A percentile compares a stretch with the other conserved stretches of the same genome.
phyloP scores from a whole-genome alignment of 2,797 vertebrate genomes.

The Labeo calbasu region DNA sequence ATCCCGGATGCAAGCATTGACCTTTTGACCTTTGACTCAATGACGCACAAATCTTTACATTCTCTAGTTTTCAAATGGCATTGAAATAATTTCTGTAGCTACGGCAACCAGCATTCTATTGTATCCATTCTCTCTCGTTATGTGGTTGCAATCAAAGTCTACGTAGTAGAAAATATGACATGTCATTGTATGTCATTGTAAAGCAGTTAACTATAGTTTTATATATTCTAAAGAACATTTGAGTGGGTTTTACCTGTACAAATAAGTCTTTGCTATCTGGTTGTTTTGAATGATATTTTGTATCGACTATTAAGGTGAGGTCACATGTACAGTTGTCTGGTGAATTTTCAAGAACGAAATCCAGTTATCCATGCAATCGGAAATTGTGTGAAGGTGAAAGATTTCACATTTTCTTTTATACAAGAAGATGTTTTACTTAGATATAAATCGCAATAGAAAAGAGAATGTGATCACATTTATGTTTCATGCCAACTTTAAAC shows the following conservation, averaged over 20 bases:
- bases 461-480: not conserved
- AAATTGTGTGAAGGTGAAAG: not conserved
- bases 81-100: not conserved
- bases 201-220: no score
- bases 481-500: not conserved
- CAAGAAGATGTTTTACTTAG: not conserved
- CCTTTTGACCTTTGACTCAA: slow-evolving; percentile 1
- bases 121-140: not conserved
- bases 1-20: not conserved
- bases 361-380: no score
- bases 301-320: not conserved
- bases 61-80: not conserved
- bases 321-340: no score
- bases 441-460: not conserved
- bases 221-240: no score
- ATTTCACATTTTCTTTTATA: not conserved
- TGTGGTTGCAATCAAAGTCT: not conserved
- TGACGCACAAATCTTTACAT: not conserved
- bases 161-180: not conserved
- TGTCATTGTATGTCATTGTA: no score
- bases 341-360: no score
- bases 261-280: no score
- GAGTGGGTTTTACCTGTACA: no score
- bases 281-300: not conserved
- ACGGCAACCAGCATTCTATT: not conserved